phyloP scores from a whole-genome alignment of 2,113 vertebrate genomes.

The Orientallactaga bullata region DNA sequence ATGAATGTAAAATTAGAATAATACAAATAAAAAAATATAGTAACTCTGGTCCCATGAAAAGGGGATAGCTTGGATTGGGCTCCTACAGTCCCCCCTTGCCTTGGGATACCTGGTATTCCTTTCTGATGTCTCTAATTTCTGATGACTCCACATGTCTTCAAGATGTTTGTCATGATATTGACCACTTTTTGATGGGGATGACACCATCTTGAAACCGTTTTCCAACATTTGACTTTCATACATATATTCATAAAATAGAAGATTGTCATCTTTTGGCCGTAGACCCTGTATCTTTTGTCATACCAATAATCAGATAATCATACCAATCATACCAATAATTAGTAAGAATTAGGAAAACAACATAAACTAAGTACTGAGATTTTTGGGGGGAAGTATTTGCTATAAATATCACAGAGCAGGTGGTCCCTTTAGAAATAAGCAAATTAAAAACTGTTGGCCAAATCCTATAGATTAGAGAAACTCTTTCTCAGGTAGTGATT shows the following conservation, averaged over 20 bases:
- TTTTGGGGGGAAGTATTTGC: slow-evolving; percentile 10
- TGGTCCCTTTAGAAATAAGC: slow-evolving; percentile 25
- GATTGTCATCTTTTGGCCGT: slow-evolving; percentile 28
- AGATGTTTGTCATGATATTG: not conserved
- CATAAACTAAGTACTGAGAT: not conserved
- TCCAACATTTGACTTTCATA: slow-evolving; percentile 15
- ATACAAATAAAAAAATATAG: too few species aligned
- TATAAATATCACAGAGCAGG: not conserved
- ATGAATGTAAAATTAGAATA: too few species aligned
- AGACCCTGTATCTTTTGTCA: not conserved
- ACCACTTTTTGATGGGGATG: not conserved
- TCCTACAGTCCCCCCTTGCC: not conserved
- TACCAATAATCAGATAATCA: slow-evolving; percentile 1
- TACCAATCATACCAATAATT: slow-evolving; percentile 10
- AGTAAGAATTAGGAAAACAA: slow-evolving; percentile 1
- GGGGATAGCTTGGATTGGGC: too few species aligned
- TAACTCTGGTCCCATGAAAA: too few species aligned
- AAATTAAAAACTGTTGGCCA: not conserved
- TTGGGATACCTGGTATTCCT: not conserved
- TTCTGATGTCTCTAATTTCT: not conserved
- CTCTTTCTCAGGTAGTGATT: not conserved
- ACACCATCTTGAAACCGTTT: not conserved
- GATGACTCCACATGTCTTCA: not conserved
- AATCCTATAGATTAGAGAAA: not conserved
- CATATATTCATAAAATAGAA: not conserved